phyloP scores from a whole-genome alignment of 2,797 vertebrate species.

The Phoxinus dragarum region DNA sequence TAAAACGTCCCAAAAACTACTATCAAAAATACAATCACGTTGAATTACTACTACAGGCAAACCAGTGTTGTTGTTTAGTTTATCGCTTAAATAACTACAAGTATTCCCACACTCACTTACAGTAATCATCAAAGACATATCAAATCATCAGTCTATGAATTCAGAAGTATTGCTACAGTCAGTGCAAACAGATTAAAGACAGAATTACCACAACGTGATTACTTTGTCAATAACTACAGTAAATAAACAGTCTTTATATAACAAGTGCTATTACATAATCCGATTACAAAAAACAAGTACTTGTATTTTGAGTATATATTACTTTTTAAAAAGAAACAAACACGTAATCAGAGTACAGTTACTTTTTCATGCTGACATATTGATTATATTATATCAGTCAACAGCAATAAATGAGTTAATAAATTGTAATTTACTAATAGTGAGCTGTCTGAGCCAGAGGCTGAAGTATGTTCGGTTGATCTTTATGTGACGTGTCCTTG shows the following conservation, averaged over 20 bases:
- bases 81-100: neutral
- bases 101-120: slow-evolving; percentile 45
- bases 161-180: slow-evolving; percentile 68
- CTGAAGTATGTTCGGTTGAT: neutral
- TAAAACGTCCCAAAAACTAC: slow-evolving; percentile 3
- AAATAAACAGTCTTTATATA: slow-evolving; percentile 40
- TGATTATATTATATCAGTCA: neutral
- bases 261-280: slow-evolving; percentile 18
- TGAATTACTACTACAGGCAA: slow-evolving; percentile 3
- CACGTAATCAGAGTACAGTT: neutral
- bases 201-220: slow-evolving; percentile 58
- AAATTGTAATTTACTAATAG: neutral
- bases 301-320: slow-evolving; percentile 7
- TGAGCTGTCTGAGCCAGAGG: neutral
- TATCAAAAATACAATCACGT: slow-evolving; percentile 25
- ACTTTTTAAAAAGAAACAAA: neutral
- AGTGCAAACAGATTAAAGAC: slow-evolving; percentile 66
- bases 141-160: slow-evolving; percentile 22
- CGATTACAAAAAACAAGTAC: neutral
- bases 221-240: slow-evolving; percentile 29
- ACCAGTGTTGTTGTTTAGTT: neutral
- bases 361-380: neutral
- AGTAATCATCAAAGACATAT: slow-evolving; percentile 25
- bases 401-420: neutral
- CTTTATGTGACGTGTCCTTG: neutral